Evolutionary conservation across 2,797 vertebrate species (phyloP).

Genomic region (Manis pentadactyla): DNA sequence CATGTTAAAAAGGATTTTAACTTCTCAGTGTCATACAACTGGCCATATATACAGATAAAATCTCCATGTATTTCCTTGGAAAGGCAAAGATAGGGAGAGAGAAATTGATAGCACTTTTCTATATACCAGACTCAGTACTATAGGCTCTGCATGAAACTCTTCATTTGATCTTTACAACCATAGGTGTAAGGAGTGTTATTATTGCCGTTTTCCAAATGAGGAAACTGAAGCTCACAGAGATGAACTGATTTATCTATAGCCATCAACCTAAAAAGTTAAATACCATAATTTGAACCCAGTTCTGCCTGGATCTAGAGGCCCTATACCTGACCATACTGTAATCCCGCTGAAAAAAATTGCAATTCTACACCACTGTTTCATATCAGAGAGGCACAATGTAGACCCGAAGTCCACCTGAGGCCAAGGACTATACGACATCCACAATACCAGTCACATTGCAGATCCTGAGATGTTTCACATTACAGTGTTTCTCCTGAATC

Average conservation of each 20-base stretch:
- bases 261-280: background rate
- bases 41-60: background rate
- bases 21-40: background rate
- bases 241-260: background rate
- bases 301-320: background rate
- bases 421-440: background rate
- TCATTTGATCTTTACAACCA: background rate
- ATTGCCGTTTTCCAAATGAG: background rate
- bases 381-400: background rate
- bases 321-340: background rate
- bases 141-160: background rate
- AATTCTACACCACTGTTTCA: background rate
- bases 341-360: background rate
- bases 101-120: background rate
- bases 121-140: background rate
- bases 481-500: background rate
- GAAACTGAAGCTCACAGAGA: background rate
- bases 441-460: background rate
- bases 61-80: background rate
- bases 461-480: background rate
- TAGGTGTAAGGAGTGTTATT: background rate
- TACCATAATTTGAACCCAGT: background rate
- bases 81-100: background rate
- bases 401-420: background rate
- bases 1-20: background rate